A percentile compares a stretch with the other conserved stretches of the same genome.
Evolutionary conservation across 2,113 vertebrate genomes (phyloP).

Genomic region (Ovis aries): ARS-UI_Ramb_v3.0 NC_056056.1:75097501-75098000

Average conservation of each 20-base stretch:
- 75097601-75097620: neutral
- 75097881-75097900: neutral
- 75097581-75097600: neutral
- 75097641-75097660: neutral
- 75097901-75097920: neutral
- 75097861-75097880: neutral
- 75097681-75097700: rapidly evolving
- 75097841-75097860: neutral
- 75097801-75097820: neutral
- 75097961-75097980: neutral
- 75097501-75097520: neutral
- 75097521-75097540: neutral
- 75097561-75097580: neutral
- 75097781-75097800: neutral
- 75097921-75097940: neutral
- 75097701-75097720: neutral
- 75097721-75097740: neutral
- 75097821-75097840: neutral
- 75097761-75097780: neutral
- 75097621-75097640: neutral
- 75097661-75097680: neutral
- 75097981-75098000: neutral
- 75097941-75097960: neutral
- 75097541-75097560: neutral
- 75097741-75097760: rapidly evolving